A percentile compares a stretch with the other conserved stretches of the same genome.
Evolutionary conservation across 2,113 vertebrate species (phyloP).

Genomic region (Coregonus clupeaformis): DNA sequence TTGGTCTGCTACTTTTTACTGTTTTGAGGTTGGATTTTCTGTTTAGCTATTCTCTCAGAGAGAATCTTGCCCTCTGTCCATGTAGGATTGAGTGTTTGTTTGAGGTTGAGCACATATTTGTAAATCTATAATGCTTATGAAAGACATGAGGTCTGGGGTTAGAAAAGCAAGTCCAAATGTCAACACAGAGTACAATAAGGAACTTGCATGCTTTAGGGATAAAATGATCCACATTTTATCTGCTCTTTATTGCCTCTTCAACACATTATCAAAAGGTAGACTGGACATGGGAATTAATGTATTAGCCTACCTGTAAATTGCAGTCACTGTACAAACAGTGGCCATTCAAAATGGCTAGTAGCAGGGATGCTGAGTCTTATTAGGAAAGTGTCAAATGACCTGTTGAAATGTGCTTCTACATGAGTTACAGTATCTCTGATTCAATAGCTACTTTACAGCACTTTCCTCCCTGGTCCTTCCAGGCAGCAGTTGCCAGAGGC

Average conservation of each 20-base stretch:
- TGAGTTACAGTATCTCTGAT: slow-evolving; percentile 35
- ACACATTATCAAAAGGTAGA: too few species aligned
- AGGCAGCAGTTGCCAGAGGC: neutral
- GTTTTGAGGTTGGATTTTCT: slow-evolving; percentile 6
- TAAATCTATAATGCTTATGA: slow-evolving; percentile 23
- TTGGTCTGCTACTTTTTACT: slow-evolving; percentile 16
- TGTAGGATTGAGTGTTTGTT: slow-evolving; percentile 40
- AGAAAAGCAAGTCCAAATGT: slow-evolving; percentile 3
- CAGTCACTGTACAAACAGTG: neutral
- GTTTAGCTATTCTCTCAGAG: slow-evolving; percentile 28
- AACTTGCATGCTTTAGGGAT: too few species aligned
- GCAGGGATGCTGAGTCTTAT: neutral
- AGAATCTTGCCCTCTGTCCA: slow-evolving; percentile 20
- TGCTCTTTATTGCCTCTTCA: too few species aligned
- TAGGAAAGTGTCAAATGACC: slow-evolving; percentile 12
- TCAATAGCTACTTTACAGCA: slow-evolving; percentile 1
- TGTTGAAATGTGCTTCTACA: slow-evolving; percentile 27
- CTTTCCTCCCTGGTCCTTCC: neutral
- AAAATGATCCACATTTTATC: too few species aligned
- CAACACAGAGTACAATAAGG: neutral
- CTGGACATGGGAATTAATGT: too few species aligned
- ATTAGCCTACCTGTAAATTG: too few species aligned
- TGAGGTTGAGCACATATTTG: slow-evolving; percentile 41
- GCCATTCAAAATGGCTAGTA: neutral
- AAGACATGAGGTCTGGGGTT: slow-evolving; percentile 9